These are phyloP conservation scores for Pristis pectinata DNA, from an alignment of 2,797 vertebrate genomes.

Conservation along the genomic window DNA sequence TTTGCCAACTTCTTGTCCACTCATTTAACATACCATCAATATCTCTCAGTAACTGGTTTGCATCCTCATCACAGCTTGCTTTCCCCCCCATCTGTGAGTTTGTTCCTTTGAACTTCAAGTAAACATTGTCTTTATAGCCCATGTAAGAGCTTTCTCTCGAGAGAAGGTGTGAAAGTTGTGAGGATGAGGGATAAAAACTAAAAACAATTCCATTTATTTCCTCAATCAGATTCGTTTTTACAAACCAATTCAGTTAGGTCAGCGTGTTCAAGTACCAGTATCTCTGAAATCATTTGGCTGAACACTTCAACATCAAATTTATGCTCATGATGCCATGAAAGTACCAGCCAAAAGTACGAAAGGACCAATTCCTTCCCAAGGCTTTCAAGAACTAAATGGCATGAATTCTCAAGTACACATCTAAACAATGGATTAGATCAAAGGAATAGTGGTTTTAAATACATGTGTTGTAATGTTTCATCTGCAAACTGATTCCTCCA, in stretches of 20 bases:
- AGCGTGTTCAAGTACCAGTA: no score
- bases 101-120: no score
- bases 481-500: conserved; percentile 47
- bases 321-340: background rate
- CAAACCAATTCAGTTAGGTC: background rate
- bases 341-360: background rate
- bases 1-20: no score
- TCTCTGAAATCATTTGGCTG: background rate
- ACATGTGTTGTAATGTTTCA: conserved; percentile 43
- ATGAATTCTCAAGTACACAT: background rate
- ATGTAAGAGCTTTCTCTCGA: background rate
- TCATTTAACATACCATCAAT: no score
- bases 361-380: background rate
- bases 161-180: no score
- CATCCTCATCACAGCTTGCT: no score
- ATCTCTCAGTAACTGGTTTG: no score
- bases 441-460: background rate
- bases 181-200: background rate
- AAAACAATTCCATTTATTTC: background rate
- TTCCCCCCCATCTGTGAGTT: no score
- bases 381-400: background rate
- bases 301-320: background rate
- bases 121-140: no score
- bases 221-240: background rate
- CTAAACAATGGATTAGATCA: conserved; percentile 5